Conservation (phyloP, 2,797 vertebrate genomes). For the Mus caroli region DNA sequence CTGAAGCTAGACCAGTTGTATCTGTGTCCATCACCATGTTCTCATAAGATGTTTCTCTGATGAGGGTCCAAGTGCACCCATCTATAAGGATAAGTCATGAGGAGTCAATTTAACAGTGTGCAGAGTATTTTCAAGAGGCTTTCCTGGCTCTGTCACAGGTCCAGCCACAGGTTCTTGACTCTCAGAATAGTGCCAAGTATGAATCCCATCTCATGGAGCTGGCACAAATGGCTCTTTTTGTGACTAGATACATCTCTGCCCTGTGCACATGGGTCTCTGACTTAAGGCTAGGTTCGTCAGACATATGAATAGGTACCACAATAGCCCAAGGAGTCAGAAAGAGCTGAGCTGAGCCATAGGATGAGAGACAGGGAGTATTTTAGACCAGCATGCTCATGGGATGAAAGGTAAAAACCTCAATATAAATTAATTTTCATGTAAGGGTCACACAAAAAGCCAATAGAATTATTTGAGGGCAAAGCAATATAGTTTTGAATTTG, state of each 20-base stretch:
- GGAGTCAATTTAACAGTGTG: background rate
- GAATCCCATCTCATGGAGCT: background rate
- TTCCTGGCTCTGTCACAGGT: too few species aligned
- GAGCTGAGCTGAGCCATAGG: too few species aligned
- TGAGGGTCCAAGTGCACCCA: background rate
- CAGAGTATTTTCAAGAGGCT: too few species aligned
- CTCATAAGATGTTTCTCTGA: background rate
- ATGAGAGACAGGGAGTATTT: background rate
- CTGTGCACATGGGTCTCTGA: background rate
- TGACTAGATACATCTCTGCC: background rate
- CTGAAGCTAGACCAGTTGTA: background rate
- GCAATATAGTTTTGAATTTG: background rate
- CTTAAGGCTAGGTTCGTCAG: background rate
- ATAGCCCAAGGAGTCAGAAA: background rate
- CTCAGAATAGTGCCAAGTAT: background rate
- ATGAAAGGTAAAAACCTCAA: background rate
- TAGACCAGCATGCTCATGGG: background rate
- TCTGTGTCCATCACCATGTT: background rate
- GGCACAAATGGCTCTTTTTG: background rate
- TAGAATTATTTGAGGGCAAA: background rate
- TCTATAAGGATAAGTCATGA: background rate
- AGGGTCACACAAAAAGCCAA: background rate
- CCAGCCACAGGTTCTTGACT: background rate
- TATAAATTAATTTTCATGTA: slow-evolving; percentile 4
- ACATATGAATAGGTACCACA: background rate